A percentile compares a stretch with the other conserved stretches of the same genome.
Evolutionary conservation across 64 coral and sea anemone genomes (phyloP).

Genomic region (Stylophora pistillata): DNA sequence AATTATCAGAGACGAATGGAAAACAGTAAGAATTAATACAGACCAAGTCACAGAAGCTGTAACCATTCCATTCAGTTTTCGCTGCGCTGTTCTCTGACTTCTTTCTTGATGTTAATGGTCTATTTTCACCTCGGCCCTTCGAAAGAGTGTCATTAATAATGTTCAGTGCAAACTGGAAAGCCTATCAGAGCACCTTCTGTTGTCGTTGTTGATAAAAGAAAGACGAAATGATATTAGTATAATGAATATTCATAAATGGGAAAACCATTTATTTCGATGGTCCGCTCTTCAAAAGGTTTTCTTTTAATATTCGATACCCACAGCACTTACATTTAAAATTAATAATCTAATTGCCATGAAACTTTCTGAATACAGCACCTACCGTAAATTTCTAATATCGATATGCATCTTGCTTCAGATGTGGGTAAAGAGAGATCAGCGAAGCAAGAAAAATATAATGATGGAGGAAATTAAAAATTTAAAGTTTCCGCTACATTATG

Average conservation of each 20-base stretch:
- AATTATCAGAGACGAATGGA: background rate
- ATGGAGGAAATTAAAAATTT: background rate
- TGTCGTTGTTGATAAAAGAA: constrained; percentile 11
- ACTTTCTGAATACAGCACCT: no score
- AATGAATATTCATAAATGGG: constrained; percentile 22
- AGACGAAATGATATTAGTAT: background rate
- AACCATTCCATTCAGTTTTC: background rate
- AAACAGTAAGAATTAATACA: background rate
- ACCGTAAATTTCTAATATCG: no score
- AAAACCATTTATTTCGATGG: background rate
- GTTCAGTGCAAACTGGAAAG: background rate
- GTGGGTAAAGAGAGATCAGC: no score
- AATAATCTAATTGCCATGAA: background rate
- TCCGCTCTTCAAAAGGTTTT: background rate
- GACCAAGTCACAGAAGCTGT: background rate
- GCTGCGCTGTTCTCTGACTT: background rate
- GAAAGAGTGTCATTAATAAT: constrained; percentile 14
- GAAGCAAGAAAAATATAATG: background rate
- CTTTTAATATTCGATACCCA: background rate
- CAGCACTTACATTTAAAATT: background rate
- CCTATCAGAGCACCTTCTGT: constrained; percentile 14
- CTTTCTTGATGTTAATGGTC: background rate
- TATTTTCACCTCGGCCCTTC: background rate
- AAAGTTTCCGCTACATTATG: background rate
- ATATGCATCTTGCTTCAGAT: no score